Evolutionary conservation across 2,797 vertebrate species (phyloP), one percentile per base, ranked within the genome.

Genomic region (Myotis vivesi): DNA sequence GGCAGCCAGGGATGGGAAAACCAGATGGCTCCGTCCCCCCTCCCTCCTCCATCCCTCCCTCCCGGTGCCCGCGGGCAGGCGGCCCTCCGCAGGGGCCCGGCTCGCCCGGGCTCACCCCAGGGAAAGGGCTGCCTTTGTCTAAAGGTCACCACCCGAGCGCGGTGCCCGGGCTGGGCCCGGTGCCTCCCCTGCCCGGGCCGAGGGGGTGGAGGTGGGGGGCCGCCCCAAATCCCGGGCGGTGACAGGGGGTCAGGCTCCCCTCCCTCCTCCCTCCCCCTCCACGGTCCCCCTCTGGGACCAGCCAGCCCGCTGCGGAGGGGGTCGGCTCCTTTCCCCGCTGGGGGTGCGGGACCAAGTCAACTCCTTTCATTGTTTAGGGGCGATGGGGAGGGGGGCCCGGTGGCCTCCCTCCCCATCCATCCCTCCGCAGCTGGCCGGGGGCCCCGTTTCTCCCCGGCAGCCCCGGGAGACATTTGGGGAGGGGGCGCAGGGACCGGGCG

Each of bases 71-170:
- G 64, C 77, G 89, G 95, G 93, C 94, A 17, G 93, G 94, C 87
- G 57, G 91, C 95, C 87, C 92, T 95, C 95, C 89, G 73, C 93
- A 38, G 95, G 95, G 92, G 96, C 94, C 95, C 91, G 41, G 68
- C 86, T 84, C 44, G 84, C 19, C 95, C 79, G 30, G 87, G 96
- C 93, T 97, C 96, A 94, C 93, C 93, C 95, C 87, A 49, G 95
- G 96, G 95, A 96, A 94, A 97, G 93, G 89, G 85, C 69, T 95
- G 96, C 96, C 97, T 97, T 97, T 97, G 97, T 97, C 97, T 97
- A 97, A 97, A 97, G 97, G 97, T 97, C 97, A 97, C 95, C 97
- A 95, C 95, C 96, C 95, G 93, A 97, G 94, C 94, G 76, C 95
- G 28, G 96, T 95, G 96, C 96, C 94, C 92, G 84, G 94, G 93